Base-by-base conservation (phyloP, 1,140 invertebrate genomes). In the Ectropis grisescens region DNA sequence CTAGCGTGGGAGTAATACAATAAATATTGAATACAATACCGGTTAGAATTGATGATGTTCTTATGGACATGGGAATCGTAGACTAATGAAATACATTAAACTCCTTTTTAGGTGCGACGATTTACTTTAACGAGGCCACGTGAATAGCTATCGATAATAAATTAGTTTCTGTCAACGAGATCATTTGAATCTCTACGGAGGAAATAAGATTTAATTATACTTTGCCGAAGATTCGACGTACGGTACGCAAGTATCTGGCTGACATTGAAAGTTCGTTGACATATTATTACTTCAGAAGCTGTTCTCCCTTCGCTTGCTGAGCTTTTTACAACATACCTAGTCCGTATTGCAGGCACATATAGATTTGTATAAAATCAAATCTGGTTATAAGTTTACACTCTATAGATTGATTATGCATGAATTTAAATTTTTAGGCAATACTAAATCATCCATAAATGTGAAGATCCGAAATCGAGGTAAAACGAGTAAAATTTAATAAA, bases 211-310 rank as follows among this genome's bases (percentile, higher is more conserved):
- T 58, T 68, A 59, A 54, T 68, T 58, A 57, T 55, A n/a, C 45
- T 41, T 37, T 47, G 40, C 37, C 40, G 52, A 47, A 49, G 48
- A 54, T 58, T 58, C 51, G 47, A 29, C 29, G 37, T 44, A 26
- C 10, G 24, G 10, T 19, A 8, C 16, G 47, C 49, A 48, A 51
- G 54, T 45, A 40, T 55, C 50, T 54, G 19, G 47, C 51, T 70
- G 70, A 72, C 74, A 76, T 79, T 79, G 67, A 79, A 53, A 62
- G 74, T 53, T 76, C 65, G 49, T 71, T 74, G 64, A 74, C 74
- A 64, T 52, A 53, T 55, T 47, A 51, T 32, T 39, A 59, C 60
- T 58, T 49, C 53, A 62, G 51, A 59, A 58, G 57, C 54, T 44
- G 39, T 28, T 56, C 45, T 58, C 60, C 56, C 61, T 64, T 57